phyloP scores from a whole-genome alignment of 1,140 invertebrate species.

The Eriosoma lanigerum region DNA sequence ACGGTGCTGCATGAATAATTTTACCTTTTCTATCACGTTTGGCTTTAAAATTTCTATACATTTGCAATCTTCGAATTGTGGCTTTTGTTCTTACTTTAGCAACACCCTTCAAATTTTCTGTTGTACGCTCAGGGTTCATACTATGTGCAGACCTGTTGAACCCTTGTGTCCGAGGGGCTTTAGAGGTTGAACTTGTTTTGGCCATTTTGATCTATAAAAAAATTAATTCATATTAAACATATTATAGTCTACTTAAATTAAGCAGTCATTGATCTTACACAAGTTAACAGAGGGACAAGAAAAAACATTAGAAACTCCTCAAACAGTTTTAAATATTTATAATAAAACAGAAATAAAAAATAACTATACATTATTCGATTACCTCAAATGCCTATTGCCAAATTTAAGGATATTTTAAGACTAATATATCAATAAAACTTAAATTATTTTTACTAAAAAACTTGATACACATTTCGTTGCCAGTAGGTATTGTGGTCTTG shows the following conservation, averaged over 20 bases:
- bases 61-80: slow-evolving; percentile 94
- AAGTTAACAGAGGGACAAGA: too few species aligned
- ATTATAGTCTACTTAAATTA: too few species aligned
- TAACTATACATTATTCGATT: too few species aligned
- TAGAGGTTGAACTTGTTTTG: slow-evolving; percentile 68
- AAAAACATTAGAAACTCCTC: too few species aligned
- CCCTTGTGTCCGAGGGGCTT: slow-evolving; percentile 73
- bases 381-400: too few species aligned
- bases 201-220: slow-evolving; percentile 62
- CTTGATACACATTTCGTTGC: too few species aligned
- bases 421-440: too few species aligned
- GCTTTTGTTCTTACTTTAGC: slow-evolving; percentile 82
- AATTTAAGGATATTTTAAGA: too few species aligned
- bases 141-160: slow-evolving; percentile 77
- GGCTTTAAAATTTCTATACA: slow-evolving; percentile 97
- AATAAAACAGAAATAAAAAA: too few species aligned
- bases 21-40: slow-evolving; percentile 82
- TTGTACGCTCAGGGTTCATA: slow-evolving; percentile 82
- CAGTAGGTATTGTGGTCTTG: too few species aligned
- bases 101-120: slow-evolving; percentile 78
- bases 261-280: neutral
- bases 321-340: too few species aligned
- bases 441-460: too few species aligned
- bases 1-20: slow-evolving; percentile 92
- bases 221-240: neutral